phyloP scores from a whole-genome alignment of 2,888 invertebrate species.

The Ophioninae sp. region DNA sequence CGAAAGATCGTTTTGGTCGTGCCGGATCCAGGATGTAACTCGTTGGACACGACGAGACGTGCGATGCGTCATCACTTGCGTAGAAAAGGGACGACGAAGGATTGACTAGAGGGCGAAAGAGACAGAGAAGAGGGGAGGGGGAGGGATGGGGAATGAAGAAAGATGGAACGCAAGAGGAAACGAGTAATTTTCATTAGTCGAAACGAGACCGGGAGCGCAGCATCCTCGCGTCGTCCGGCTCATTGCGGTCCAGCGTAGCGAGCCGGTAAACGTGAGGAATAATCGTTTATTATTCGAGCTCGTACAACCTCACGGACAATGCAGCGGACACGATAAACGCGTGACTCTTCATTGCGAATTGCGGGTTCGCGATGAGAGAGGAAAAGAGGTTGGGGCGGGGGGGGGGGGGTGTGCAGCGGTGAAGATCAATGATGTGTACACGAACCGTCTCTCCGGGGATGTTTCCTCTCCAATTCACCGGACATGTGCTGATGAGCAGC shows the following conservation, averaged over 20 bases:
- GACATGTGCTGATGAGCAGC: constrained; percentile 64
- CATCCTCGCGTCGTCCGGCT: constrained; percentile 34
- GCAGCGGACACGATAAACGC: not conserved
- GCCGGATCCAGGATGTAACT: not conserved
- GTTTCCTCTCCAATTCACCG: constrained; percentile 75
- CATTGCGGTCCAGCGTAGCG: constrained; percentile 16
- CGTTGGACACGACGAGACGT: not conserved
- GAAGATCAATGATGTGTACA: not conserved
- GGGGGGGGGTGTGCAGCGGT: too few relatives aligned
- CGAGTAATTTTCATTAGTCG: constrained; percentile 69
- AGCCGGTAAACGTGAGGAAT: constrained; percentile 41
- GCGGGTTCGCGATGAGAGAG: not conserved
- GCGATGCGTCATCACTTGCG: not conserved
- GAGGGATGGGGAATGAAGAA: too few relatives aligned
- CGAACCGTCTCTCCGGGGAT: constrained; percentile 76
- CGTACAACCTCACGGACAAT: constrained; percentile 7
- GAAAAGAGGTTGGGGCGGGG: not conserved
- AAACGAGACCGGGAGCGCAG: constrained; percentile 63
- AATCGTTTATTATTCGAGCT: constrained; percentile 38
- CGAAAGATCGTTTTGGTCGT: not conserved
- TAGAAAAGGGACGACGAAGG: not conserved
- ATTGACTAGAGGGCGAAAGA: constrained; percentile 15
- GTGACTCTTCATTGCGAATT: constrained; percentile 13
- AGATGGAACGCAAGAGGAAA: constrained; percentile 63
- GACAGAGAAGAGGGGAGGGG: not conserved